phyloP scores from a whole-genome alignment of 2,888 invertebrate species.

The Drosophila siamana region DNA sequence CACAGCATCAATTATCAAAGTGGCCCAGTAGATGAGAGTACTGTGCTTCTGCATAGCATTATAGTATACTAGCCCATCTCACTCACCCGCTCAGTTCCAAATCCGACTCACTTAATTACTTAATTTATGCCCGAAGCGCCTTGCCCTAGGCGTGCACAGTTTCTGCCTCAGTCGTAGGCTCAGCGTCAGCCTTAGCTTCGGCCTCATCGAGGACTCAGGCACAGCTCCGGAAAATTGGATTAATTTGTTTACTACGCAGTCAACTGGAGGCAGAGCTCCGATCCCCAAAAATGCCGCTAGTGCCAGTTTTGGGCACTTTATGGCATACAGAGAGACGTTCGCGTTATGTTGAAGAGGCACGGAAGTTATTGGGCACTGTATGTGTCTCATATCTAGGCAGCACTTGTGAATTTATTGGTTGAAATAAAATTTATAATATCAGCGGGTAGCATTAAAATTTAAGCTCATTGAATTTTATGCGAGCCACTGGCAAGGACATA shows the following conservation, averaged over 20 bases:
- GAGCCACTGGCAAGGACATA: too few relatives aligned
- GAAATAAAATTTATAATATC: conserved; percentile 3
- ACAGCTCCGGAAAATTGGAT: conserved; percentile 66
- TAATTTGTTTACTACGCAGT: conserved; percentile 73
- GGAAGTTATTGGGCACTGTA: neutral
- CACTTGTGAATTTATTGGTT: conserved; percentile 14
- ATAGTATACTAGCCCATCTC: neutral
- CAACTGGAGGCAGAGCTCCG: neutral
- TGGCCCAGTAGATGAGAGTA: conserved; percentile 26
- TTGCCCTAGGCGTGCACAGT: conserved; percentile 26
- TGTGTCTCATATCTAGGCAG: conserved; percentile 27
- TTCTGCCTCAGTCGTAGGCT: too few relatives aligned
- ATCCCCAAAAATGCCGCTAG: conserved; percentile 1
- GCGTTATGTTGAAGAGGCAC: too few relatives aligned
- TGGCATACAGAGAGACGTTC: conserved; percentile 9
- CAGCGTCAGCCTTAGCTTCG: too few relatives aligned
- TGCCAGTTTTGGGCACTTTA: conserved; percentile 33
- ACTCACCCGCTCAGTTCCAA: neutral
- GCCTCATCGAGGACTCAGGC: conserved; percentile 8
- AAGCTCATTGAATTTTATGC: too few relatives aligned
- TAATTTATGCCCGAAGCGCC: conserved; percentile 70
- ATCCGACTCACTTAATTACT: conserved; percentile 65
- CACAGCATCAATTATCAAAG: conserved; percentile 76
- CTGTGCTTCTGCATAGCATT: neutral
- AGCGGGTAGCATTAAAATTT: conserved; percentile 3